phyloP scores from a whole-genome alignment of 2,888 invertebrate genomes.

The Loripinus fragilis region DNA sequence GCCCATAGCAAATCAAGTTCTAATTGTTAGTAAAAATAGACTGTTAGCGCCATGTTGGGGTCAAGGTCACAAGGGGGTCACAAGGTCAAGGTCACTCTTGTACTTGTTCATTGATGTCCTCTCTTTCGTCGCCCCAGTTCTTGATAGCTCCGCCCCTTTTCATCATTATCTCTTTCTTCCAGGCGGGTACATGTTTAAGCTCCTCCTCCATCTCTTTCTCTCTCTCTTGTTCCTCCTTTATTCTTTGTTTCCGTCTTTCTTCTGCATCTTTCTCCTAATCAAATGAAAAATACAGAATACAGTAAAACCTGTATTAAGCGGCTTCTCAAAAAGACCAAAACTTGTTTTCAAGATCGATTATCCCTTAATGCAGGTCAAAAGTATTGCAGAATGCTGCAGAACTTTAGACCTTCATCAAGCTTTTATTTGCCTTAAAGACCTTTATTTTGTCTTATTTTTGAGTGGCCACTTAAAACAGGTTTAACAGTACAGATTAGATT shows the following conservation, averaged over 20 bases:
- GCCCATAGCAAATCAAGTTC: background rate
- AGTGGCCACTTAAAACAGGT: too few species aligned
- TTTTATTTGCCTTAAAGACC: too few species aligned
- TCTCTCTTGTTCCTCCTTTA: slow-evolving; percentile 56
- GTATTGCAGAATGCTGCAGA: too few species aligned
- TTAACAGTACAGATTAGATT: too few species aligned
- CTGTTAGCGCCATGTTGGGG: slow-evolving; percentile 3
- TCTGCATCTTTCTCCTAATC: slow-evolving; percentile 31
- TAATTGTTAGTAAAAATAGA: slow-evolving; percentile 5
- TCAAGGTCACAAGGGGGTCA: slow-evolving; percentile 9
- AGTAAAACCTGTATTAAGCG: too few species aligned
- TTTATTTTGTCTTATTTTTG: too few species aligned
- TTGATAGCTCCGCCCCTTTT: slow-evolving; percentile 64
- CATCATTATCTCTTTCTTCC: slow-evolving; percentile 76
- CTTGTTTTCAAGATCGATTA: too few species aligned
- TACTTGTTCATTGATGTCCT: slow-evolving; percentile 61
- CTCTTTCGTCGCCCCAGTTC: slow-evolving; percentile 70
- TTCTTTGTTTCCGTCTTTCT: slow-evolving; percentile 37
- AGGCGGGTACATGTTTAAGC: slow-evolving; percentile 71
- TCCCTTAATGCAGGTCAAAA: too few species aligned
- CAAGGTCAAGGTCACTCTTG: slow-evolving; percentile 18
- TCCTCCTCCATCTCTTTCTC: slow-evolving; percentile 62
- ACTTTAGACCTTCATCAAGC: too few species aligned
- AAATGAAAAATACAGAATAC: background rate
- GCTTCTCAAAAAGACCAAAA: too few species aligned